A percentile compares a stretch with the other conserved stretches of the same genome.
Conservation (phyloP, 2,113 vertebrate genomes). For the Notechis scutatus region DNA sequence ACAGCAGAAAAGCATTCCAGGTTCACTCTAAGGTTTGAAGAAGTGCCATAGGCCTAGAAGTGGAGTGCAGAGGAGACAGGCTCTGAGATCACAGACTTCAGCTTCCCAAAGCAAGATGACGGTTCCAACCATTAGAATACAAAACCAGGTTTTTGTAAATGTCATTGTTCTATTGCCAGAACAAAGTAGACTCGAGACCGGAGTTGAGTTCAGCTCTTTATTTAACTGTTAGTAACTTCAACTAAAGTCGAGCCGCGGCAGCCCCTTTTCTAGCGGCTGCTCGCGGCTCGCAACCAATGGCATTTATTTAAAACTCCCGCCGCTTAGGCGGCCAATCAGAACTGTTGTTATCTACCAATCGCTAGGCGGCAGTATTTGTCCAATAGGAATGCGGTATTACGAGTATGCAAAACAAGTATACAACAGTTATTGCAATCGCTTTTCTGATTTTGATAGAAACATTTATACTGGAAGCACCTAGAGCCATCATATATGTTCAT, state of each 20-base stretch:
- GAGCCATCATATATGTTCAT: not conserved
- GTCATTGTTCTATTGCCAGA: not conserved
- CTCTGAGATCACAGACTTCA: not conserved
- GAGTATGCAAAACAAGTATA: no score
- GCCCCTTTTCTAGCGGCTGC: no score
- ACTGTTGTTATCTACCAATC: no score
- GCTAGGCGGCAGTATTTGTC: no score
- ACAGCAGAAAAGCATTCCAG: not conserved
- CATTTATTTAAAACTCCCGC: no score
- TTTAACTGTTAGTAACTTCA: no score
- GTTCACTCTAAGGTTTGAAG: not conserved
- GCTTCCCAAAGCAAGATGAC: not conserved
- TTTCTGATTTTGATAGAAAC: not conserved
- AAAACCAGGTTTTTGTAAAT: not conserved
- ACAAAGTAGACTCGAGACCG: no score
- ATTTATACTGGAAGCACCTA: not conserved
- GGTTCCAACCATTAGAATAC: not conserved
- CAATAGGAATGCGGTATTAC: no score
- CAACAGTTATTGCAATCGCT: not conserved
- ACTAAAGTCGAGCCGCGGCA: no score
- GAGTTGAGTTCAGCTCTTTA: no score
- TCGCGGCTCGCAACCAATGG: no score
- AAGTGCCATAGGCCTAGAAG: not conserved
- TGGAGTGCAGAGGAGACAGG: not conserved
- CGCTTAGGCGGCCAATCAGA: no score